Base-by-base conservation (phyloP, 2,888 invertebrate species). In the Hedya salicella region DNA sequence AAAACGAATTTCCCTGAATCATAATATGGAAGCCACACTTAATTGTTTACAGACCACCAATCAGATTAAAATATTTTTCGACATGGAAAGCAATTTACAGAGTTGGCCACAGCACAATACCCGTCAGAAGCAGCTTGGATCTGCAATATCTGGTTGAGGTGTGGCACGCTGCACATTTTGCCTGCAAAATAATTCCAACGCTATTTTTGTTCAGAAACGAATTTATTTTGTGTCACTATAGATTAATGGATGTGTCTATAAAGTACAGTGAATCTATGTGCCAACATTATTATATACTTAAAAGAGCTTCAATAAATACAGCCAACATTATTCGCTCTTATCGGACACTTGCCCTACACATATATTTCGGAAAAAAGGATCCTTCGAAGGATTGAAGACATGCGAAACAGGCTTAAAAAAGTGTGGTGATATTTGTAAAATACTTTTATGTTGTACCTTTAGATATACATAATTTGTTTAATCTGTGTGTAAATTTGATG, bases 51-150 rank as follows among this genome's bases (percentile, higher is more conserved):
- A 80, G 84, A 83, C 88, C 89, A 86, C 88, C 86, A 87, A 89
- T 88, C 86, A 86, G 88, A 89, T 89, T 89, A 89, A 91, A 89
- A 90, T 90, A 89, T 91, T 90, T 89, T 89, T 89, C 79, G 89
- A 87, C 85, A 84, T 86, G 84, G 87, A 89, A 91, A 89, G 87
- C 91, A 90, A 91, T 91, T 90, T 89, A 82, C 88, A 85, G 85
- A 81, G 85, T 85, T 83, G 79, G 82, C 89, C 89, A 81, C 89
- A 89, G 84, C 83, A 86, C 87, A 89, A 87, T 87, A 79, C 83
- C 78, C 83, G 89, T 88, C 91, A 86, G 80, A 76, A 82, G 78
- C 89, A 91, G 88, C 85, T 83, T 84, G 85, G 78, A 77, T 82
- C 80, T 79, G 87, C 88, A 87, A 86, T 88, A 87, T 86, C 85